phyloP scores from a whole-genome alignment of 2,797 vertebrate species.

The Heliangelus exortis region DNA sequence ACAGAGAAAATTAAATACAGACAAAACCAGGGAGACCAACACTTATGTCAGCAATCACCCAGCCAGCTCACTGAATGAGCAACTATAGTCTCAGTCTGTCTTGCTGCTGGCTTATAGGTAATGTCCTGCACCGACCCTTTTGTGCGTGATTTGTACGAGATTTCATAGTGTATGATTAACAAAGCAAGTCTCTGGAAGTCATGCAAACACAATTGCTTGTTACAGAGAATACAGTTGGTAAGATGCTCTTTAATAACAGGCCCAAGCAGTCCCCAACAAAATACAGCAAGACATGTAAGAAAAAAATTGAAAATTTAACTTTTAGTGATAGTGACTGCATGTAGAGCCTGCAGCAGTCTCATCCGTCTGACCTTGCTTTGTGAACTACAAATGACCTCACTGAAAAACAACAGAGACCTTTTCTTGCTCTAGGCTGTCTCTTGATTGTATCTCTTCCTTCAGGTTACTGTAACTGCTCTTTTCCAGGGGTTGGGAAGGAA shows the following conservation, averaged over 20 bases:
- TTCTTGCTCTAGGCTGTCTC: conserved; percentile 68
- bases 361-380: conserved; percentile 70
- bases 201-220: neutral
- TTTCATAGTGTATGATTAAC: neutral
- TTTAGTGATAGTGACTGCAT: conserved; percentile 73
- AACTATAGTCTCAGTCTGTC: neutral
- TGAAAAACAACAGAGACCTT: conserved; percentile 70
- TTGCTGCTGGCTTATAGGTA: neutral
- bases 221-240: neutral
- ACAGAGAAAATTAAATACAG: neutral
- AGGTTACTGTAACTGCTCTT: conserved; percentile 73
- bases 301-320: conserved; percentile 66
- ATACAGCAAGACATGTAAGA: conserved; percentile 1
- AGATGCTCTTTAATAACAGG: conserved; percentile 22
- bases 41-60: neutral
- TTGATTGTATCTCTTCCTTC: conserved; percentile 72
- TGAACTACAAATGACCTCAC: conserved; percentile 73
- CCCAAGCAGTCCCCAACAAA: neutral
- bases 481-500: conserved; percentile 61
- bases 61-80: neutral
- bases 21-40: neutral
- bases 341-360: conserved; percentile 68
- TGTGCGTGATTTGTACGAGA: neutral
- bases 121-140: neutral
- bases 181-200: neutral